These are phyloP conservation scores for Neodiprion virginianus DNA, from an alignment of 1,140 invertebrate genomes.

Conservation along the genomic window DNA sequence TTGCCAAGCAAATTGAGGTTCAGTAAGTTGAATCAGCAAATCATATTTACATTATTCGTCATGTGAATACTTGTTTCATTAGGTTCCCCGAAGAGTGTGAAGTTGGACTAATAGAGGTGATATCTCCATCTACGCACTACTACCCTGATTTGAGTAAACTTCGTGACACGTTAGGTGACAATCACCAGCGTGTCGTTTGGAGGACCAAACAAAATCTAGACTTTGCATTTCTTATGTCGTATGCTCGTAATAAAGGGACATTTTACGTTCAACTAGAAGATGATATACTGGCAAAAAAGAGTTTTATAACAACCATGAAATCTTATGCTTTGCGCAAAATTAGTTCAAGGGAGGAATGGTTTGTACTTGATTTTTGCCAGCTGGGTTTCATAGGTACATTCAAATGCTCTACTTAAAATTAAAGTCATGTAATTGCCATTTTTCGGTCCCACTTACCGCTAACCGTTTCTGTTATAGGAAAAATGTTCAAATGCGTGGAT, in stretches of 20 bases:
- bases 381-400: conserved; percentile 87
- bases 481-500: conserved; percentile 91
- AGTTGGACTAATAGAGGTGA: conserved; percentile 86
- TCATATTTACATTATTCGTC: neutral
- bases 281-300: conserved; percentile 89
- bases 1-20: conserved; percentile 77
- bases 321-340: conserved; percentile 84
- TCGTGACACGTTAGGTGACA: conserved; percentile 84
- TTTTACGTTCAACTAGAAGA: conserved; percentile 94
- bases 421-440: conserved; percentile 11
- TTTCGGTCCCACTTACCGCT: neutral
- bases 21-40: conserved; percentile 65
- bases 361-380: conserved; percentile 93
- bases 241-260: conserved; percentile 81
- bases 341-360: conserved; percentile 81
- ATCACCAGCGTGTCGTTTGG: conserved; percentile 89
- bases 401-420: neutral
- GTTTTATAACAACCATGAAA: conserved; percentile 88
- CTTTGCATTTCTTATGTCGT: conserved; percentile 96
- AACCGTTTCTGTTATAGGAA: conserved; percentile 69
- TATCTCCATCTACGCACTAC: conserved; percentile 83
- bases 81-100: conserved; percentile 82
- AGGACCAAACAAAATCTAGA: conserved; percentile 97
- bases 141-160: conserved; percentile 88
- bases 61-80: conserved; percentile 33